These are phyloP conservation scores for Ceratoteleas bidentatus DNA, from an alignment of 1,140 invertebrate species.

Conservation along the genomic window DNA sequence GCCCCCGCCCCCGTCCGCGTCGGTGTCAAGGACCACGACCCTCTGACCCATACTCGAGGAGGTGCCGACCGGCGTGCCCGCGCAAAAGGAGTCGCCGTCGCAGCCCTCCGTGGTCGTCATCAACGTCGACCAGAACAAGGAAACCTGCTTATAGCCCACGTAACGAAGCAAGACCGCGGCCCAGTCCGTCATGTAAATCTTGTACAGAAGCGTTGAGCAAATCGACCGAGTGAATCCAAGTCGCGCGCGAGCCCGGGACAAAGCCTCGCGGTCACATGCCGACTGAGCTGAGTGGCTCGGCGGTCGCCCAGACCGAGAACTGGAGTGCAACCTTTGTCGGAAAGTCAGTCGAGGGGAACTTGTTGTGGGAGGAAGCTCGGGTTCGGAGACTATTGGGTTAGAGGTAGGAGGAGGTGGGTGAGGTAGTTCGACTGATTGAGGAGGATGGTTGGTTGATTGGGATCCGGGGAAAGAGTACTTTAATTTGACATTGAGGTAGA, in stretches of 20 bases:
- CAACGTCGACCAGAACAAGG: slow-evolving; percentile 75
- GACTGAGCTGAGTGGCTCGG: neutral
- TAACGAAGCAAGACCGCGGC: slow-evolving; percentile 49
- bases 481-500: no score
- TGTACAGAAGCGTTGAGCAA: slow-evolving; percentile 44
- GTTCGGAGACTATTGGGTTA: no score
- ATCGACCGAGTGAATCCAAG: neutral
- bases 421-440: no score
- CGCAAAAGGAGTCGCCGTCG: slow-evolving; percentile 71
- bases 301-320: neutral
- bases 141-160: slow-evolving; percentile 78
- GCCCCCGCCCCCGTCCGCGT: slow-evolving; percentile 74
- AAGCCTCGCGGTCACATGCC: neutral
- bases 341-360: no score
- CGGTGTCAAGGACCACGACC: slow-evolving; percentile 76
- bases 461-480: no score
- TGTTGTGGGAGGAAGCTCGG: no score
- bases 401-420: no score
- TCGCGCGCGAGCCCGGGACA: neutral
- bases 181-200: slow-evolving; percentile 53
- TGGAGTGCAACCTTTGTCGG: no score
- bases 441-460: no score
- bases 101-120: slow-evolving; percentile 75
- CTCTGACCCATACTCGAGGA: slow-evolving; percentile 81
- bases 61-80: slow-evolving; percentile 77